A percentile compares a stretch with the other conserved stretches of the same genome.
phyloP scores from a whole-genome alignment of 2,888 invertebrate genomes.

The Cryptus armator region DNA sequence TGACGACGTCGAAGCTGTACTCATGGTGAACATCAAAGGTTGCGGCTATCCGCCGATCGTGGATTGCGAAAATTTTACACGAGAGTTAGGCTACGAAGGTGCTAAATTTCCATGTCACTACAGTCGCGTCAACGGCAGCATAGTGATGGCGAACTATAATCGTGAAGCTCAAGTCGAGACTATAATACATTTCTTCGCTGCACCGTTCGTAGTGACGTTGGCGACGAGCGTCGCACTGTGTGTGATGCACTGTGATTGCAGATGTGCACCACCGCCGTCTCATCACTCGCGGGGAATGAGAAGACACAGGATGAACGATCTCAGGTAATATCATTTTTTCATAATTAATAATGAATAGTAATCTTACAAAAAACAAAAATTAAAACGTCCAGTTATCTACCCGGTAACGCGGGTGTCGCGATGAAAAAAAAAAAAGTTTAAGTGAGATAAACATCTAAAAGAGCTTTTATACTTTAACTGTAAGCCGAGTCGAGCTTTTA shows the following conservation, averaged over 20 bases:
- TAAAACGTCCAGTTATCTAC: not conserved
- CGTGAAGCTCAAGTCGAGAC: constrained; percentile 93
- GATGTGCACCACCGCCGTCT: constrained; percentile 89
- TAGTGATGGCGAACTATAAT: constrained; percentile 94
- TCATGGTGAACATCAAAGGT: constrained; percentile 93
- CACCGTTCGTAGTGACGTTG: constrained; percentile 93
- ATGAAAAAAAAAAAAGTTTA: too few relatives aligned
- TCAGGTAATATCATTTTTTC: constrained; percentile 84
- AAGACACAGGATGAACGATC: constrained; percentile 86
- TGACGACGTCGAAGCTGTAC: constrained; percentile 87
- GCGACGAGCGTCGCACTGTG: constrained; percentile 94
- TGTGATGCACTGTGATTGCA: constrained; percentile 95
- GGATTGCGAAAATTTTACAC: constrained; percentile 91
- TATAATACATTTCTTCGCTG: constrained; percentile 93
- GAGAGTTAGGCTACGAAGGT: constrained; percentile 90
- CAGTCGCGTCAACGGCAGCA: constrained; percentile 92
- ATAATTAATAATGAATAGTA: not conserved
- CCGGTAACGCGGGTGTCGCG: too few relatives aligned
- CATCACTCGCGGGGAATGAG: constrained; percentile 86
- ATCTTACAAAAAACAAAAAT: not conserved
- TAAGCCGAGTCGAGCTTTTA: too few relatives aligned
- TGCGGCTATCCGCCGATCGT: constrained; percentile 93
- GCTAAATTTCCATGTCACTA: constrained; percentile 89
- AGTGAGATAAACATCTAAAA: too few relatives aligned
- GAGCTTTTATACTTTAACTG: too few relatives aligned